Evolutionary conservation across 2,797 vertebrate genomes (phyloP).

Genomic region (Stomatorhinus walkeri): DNA sequence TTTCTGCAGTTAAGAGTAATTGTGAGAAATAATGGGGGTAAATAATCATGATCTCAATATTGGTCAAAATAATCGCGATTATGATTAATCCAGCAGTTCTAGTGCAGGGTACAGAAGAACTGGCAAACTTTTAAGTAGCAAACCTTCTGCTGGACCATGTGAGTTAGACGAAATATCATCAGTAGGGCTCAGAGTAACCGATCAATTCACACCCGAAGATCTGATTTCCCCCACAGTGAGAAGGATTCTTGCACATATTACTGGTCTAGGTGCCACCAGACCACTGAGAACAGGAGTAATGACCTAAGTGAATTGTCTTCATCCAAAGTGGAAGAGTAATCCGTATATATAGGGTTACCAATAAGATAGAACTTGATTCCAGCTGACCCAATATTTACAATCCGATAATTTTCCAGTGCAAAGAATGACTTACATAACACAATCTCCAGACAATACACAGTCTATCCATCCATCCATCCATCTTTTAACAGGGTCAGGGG

Average conservation of each 20-base stretch:
- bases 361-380: background rate
- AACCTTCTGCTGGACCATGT: background rate
- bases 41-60: background rate
- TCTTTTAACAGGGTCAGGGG: background rate
- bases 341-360: background rate
- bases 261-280: background rate
- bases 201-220: background rate
- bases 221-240: background rate
- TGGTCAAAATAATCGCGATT: background rate
- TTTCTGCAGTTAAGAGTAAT: background rate
- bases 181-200: background rate
- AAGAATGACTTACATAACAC: background rate
- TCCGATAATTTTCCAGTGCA: background rate
- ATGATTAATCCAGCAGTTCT: background rate
- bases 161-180: background rate
- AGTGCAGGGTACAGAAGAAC: background rate
- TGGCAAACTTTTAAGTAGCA: background rate
- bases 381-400: background rate
- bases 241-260: background rate
- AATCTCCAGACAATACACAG: background rate
- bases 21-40: background rate
- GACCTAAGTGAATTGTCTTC: background rate
- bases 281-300: background rate
- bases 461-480: background rate
- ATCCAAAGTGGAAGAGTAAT: background rate